Conservation (phyloP, 2,797 vertebrate genomes). For the Menidia menidia region DNA sequence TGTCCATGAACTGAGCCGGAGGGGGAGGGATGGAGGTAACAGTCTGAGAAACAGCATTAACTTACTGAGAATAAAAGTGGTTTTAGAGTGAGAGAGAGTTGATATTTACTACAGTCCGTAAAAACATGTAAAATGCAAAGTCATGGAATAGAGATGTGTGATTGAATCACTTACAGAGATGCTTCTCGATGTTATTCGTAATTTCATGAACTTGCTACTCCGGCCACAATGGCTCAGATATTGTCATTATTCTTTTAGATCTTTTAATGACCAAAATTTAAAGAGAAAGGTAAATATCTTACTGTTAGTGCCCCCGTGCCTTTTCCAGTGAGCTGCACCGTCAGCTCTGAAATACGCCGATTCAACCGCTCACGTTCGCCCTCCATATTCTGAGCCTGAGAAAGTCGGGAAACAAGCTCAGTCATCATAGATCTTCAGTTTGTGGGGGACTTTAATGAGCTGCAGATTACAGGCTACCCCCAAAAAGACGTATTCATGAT, state of each 20-base stretch:
- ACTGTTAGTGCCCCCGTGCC: slow-evolving; percentile 75
- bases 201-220: background rate
- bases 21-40: slow-evolving; percentile 71
- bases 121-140: slow-evolving; percentile 16
- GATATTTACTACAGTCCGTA: slow-evolving; percentile 66
- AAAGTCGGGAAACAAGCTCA: slow-evolving; percentile 26
- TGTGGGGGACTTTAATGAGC: background rate
- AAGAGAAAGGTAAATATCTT: slow-evolving; percentile 49
- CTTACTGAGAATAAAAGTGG: slow-evolving; percentile 69
- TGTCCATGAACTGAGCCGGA: slow-evolving; percentile 82
- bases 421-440: slow-evolving; percentile 2
- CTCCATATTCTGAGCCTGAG: slow-evolving; percentile 76
- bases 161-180: background rate
- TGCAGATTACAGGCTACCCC: background rate
- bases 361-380: slow-evolving; percentile 78
- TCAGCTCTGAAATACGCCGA: slow-evolving; percentile 73
- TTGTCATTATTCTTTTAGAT: background rate
- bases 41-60: slow-evolving; percentile 58
- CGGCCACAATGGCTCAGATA: background rate
- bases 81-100: slow-evolving; percentile 51
- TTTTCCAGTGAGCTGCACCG: slow-evolving; percentile 74
- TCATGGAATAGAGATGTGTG: background rate
- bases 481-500: background rate
- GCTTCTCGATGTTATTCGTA: slow-evolving; percentile 1
- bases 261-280: background rate